Evolutionary conservation across 2,797 vertebrate species (phyloP), one percentile per base, ranked within the genome.

Genomic region (Spinus pinus): DNA sequence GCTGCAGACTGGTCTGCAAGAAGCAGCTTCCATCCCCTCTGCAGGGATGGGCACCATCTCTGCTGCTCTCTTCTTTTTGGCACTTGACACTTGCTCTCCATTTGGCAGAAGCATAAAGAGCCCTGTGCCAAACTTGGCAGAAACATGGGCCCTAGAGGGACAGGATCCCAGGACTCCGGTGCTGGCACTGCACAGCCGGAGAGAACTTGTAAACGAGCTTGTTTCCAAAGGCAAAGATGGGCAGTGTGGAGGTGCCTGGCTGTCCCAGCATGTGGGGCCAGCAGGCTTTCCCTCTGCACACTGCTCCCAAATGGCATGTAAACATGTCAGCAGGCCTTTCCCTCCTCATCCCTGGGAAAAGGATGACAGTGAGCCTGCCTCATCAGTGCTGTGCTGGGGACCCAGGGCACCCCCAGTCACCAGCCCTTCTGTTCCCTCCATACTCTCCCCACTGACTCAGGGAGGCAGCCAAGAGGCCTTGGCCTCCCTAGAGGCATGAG

Each of bases 1-100:
- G 78, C 39, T 19, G 15, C 44, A 92, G 90, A 44, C 42, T 39
- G 53, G 51, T 60, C 23, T 66, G 60, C 39, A 84, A 90, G 66
- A 84, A 84, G 51, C 66, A 65, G 74, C 51, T 61, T 77, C 53
- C 39, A 41, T 41, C 39, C 39, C 42, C 54, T 73, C 86, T 60
- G 70, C 3, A 20, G 18, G 64, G 64, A 71, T 46, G 50, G 73
- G 64, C 77, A 56, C 47, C 10, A 2, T 47, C 60, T 66, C 89
- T 3, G 18, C 86, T 88, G 90, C 87, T 73, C 66, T 77, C 57
- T 82, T 85, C 81, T 79, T 94, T 96, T 96, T 95, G 95, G 94
- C 93, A 96, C 93, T 96, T 96, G 90, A 78, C 82, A 75, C 81
- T 96, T 69, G 91, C 73, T 95, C 88, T 93, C 94, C 58, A 1